These are phyloP conservation scores for Hyaena hyaena DNA, from an alignment of 2,113 vertebrate species.

Conservation along the genomic window DNA sequence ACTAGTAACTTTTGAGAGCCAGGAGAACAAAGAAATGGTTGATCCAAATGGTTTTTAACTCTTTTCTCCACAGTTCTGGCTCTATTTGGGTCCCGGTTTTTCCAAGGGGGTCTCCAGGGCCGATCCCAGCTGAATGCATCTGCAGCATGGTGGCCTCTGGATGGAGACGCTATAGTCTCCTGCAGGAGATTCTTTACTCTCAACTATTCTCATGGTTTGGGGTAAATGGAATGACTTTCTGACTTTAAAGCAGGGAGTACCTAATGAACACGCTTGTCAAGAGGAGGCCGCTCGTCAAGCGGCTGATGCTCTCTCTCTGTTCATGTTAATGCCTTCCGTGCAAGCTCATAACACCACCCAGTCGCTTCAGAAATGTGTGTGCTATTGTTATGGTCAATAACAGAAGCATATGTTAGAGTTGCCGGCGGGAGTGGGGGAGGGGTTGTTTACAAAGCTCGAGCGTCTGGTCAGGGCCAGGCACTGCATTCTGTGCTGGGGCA, in stretches of 20 bases:
- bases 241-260: background rate
- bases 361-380: background rate
- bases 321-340: too few relatives aligned
- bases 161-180: fast-evolving
- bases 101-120: fast-evolving
- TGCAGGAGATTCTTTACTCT: too few relatives aligned
- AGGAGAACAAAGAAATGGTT: fast-evolving
- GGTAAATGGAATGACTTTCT: background rate
- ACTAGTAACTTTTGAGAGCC: background rate
- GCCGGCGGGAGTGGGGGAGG: background rate
- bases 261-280: background rate
- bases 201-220: background rate
- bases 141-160: too few relatives aligned
- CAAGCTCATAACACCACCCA: background rate
- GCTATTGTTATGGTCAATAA: background rate
- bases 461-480: background rate
- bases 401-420: background rate
- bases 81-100: fast-evolving
- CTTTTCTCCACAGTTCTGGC: fast-evolving
- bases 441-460: background rate
- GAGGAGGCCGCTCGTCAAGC: too few relatives aligned
- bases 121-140: background rate
- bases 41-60: fast-evolving
- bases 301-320: background rate
- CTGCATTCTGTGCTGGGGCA: too few relatives aligned